Evolutionary conservation across 64 coral and sea anemone species (phyloP).

Genomic region (Stichodactyla helianthus): DNA sequence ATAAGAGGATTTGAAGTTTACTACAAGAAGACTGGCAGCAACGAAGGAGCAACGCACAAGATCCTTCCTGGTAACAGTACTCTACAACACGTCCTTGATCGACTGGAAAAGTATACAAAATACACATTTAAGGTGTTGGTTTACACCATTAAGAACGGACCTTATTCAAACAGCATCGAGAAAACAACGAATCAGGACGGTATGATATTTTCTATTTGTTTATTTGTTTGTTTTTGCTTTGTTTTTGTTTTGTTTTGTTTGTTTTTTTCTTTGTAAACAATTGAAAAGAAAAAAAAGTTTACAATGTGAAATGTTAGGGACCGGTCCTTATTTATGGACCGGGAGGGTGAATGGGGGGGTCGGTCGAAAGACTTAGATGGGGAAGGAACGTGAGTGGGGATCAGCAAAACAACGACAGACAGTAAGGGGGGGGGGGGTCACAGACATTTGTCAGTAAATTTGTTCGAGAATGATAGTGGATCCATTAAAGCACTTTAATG

Average conservation of each 20-base stretch:
- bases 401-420: neutral
- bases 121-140: constrained; percentile 2
- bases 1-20: constrained; percentile 5
- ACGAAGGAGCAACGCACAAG: neutral
- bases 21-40: neutral
- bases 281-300: neutral
- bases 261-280: neutral
- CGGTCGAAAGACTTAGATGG: no score
- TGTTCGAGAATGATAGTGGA: no score
- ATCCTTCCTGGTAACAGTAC: neutral
- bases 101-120: neutral
- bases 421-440: neutral
- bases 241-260: no score
- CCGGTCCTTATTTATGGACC: no score
- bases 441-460: no score
- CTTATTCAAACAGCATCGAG: neutral
- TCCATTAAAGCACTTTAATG: no score
- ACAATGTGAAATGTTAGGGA: neutral
- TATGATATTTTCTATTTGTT: neutral
- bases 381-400: no score
- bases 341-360: no score
- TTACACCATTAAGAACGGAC: neutral
- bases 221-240: neutral
- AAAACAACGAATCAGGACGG: neutral
- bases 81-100: neutral